phyloP scores from a whole-genome alignment of 2,113 vertebrate genomes.

The Malurus melanocephalus region DNA sequence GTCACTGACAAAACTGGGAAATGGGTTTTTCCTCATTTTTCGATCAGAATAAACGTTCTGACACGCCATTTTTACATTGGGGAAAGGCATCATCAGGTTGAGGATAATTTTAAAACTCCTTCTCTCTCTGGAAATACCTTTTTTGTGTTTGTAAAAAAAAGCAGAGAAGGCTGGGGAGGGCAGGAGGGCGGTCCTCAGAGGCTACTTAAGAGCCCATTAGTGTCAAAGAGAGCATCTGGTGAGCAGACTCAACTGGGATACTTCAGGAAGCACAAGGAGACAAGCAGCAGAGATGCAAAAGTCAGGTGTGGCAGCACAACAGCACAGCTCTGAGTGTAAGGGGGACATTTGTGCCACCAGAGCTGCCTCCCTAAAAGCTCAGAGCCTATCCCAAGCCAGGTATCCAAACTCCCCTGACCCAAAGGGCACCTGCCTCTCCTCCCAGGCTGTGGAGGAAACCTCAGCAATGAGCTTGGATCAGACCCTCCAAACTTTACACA shows the following conservation, averaged over 20 bases:
- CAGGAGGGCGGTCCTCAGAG: not conserved
- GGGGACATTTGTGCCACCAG: not conserved
- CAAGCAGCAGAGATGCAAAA: not conserved
- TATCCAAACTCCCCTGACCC: not conserved
- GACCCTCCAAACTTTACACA: not conserved
- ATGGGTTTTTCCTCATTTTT: not conserved
- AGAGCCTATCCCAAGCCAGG: not conserved
- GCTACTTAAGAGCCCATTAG: not conserved
- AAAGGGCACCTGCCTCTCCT: not conserved
- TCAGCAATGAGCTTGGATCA: not conserved
- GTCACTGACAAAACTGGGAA: not conserved
- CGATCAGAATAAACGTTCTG: not conserved
- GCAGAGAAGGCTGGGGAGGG: not conserved
- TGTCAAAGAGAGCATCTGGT: not conserved
- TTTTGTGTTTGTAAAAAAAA: not conserved
- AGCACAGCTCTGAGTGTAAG: not conserved
- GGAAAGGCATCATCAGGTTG: not conserved
- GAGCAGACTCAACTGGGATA: not conserved
- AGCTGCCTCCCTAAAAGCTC: not conserved
- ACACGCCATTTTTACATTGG: not conserved
- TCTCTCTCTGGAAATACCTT: not conserved
- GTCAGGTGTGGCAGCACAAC: rapidly evolving
- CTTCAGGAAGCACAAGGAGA: not conserved
- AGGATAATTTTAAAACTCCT: not conserved
- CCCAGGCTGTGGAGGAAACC: not conserved